phyloP scores from a whole-genome alignment of 2,888 invertebrate species.

The Eupithecia insigniata region DNA sequence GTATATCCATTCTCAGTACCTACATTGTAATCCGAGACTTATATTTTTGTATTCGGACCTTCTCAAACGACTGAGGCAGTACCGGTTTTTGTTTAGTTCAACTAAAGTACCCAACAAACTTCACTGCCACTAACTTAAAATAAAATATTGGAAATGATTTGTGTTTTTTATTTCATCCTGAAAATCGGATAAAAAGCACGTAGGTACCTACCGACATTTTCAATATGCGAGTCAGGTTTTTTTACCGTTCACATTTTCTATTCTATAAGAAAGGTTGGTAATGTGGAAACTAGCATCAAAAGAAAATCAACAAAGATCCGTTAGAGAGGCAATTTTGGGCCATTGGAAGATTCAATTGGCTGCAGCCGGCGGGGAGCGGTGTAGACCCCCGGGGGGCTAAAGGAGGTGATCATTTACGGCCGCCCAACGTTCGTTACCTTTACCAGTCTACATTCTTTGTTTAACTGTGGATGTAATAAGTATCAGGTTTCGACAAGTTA shows the following conservation, averaged over 20 bases:
- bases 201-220: not conserved
- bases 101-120: constrained; percentile 77
- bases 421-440: constrained; percentile 29
- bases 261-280: constrained; percentile 11
- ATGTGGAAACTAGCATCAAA: constrained; percentile 38
- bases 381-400: constrained; percentile 33
- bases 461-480: not conserved
- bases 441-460: constrained; percentile 14
- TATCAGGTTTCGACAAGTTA: no score
- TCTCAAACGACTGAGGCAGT: constrained; percentile 65
- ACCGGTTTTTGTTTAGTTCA: constrained; percentile 71
- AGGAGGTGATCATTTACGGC: constrained; percentile 28
- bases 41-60: constrained; percentile 67
- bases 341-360: constrained; percentile 49
- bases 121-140: constrained; percentile 85
- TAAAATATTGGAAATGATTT: constrained; percentile 81
- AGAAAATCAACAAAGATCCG: constrained; percentile 34
- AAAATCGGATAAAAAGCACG: not conserved
- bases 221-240: not conserved
- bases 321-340: constrained; percentile 50
- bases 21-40: constrained; percentile 48
- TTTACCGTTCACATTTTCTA: not conserved
- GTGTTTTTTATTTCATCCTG: constrained; percentile 36
- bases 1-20: constrained; percentile 38
- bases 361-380: constrained; percentile 38